phyloP scores from a whole-genome alignment of 1,140 invertebrate genomes.

The Psix sp. region DNA sequence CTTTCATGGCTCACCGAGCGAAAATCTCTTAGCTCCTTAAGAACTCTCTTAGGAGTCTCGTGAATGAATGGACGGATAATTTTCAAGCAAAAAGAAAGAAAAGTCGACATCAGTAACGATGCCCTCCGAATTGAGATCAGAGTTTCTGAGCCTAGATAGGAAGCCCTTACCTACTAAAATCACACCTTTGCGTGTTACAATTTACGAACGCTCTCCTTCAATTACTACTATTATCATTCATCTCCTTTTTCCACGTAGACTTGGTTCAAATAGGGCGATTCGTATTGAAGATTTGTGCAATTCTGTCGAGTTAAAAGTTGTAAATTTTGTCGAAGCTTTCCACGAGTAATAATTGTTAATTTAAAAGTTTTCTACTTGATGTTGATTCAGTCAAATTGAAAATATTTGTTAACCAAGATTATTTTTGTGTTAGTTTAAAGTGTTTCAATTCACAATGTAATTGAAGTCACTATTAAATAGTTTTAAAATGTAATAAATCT shows the following conservation, averaged over 20 bases:
- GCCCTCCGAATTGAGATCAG: conserved; percentile 24
- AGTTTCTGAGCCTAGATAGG: conserved; percentile 47
- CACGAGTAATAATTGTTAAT: too few relatives aligned
- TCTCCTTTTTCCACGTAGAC: conserved; percentile 36
- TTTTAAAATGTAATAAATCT: too few relatives aligned
- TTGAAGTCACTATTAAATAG: too few relatives aligned
- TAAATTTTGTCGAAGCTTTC: conserved; percentile 20
- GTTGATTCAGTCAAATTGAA: too few relatives aligned
- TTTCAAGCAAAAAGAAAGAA: conserved; percentile 28
- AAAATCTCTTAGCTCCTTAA: conserved; percentile 60
- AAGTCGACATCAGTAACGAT: conserved; percentile 16
- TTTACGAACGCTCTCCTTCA: conserved; percentile 53
- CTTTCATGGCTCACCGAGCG: conserved; percentile 41
- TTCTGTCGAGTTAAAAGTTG: conserved; percentile 2
- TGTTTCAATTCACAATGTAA: too few relatives aligned
- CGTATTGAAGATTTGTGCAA: conserved; percentile 33
- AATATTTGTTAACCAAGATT: too few relatives aligned
- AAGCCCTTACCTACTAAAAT: conserved; percentile 51
- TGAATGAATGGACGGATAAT: conserved; percentile 58
- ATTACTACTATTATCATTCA: conserved; percentile 58
- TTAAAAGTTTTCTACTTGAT: too few relatives aligned
- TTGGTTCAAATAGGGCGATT: conserved; percentile 7
- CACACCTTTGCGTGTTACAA: conserved; percentile 53
- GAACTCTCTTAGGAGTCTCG: conserved; percentile 50
- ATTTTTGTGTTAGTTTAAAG: too few relatives aligned